A percentile compares a stretch with the other conserved stretches of the same genome.
Evolutionary conservation across 2,888 invertebrate genomes (phyloP).

Genomic region (Meteorus colon): DNA sequence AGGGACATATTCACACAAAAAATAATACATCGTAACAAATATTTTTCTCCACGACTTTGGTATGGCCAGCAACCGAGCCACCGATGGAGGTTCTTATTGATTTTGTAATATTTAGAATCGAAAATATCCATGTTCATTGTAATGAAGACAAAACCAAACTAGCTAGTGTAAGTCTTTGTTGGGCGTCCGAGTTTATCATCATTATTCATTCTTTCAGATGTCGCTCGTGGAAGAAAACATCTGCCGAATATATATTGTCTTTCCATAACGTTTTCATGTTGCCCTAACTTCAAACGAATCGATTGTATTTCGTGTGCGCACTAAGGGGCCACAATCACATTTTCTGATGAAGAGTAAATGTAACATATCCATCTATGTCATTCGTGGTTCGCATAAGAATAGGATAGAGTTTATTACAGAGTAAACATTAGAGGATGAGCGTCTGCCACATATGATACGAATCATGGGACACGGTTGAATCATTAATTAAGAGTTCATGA

Average conservation of each 20-base stretch:
- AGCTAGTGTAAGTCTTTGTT: background rate
- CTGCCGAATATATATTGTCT: background rate
- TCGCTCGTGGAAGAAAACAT: background rate
- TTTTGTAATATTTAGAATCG: background rate
- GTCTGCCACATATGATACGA: too few relatives aligned
- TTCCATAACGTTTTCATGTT: background rate
- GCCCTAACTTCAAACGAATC: background rate
- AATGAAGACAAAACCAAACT: background rate
- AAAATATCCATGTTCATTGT: background rate
- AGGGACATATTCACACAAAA: background rate
- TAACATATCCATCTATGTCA: too few relatives aligned
- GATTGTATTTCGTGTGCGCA: background rate
- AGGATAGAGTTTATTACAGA: too few relatives aligned
- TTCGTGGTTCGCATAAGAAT: too few relatives aligned
- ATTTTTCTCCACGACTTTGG: background rate
- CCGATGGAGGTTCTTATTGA: constrained; percentile 4
- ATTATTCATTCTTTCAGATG: background rate
- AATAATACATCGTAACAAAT: background rate
- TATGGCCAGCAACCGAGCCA: constrained; percentile 14
- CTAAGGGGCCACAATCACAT: too few relatives aligned
- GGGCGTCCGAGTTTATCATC: background rate
- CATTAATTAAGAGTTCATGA: background rate
- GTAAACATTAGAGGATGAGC: too few relatives aligned
- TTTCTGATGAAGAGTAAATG: too few relatives aligned
- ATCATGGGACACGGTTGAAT: too few relatives aligned